phyloP scores from a whole-genome alignment of 2,113 vertebrate genomes.

The Apaloderma vittatum region DNA sequence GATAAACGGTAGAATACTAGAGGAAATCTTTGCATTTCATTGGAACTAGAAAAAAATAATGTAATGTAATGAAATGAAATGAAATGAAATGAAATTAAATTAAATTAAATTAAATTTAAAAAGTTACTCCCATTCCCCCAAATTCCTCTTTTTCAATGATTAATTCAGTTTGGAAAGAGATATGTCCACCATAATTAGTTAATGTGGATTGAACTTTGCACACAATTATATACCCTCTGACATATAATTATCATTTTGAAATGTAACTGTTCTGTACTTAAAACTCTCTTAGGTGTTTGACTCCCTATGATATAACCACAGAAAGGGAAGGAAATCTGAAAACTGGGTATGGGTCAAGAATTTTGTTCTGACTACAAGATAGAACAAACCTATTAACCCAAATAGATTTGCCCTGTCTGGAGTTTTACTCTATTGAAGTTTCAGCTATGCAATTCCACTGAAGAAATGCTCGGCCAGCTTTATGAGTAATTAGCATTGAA shows the following conservation, averaged over 20 bases:
- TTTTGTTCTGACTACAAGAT: neutral
- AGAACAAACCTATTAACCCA: neutral
- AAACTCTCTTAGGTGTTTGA: neutral
- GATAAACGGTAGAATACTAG: neutral
- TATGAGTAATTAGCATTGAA: neutral
- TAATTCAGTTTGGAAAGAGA: neutral
- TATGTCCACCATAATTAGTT: neutral
- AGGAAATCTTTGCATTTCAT: neutral
- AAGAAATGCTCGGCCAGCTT: neutral
- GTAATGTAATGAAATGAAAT: neutral
- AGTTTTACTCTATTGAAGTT: neutral
- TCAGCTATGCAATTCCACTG: neutral
- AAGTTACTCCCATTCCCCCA: accelerated
- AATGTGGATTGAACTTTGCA: neutral
- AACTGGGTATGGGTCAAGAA: neutral
- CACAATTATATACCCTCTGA: neutral
- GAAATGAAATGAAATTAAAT: neutral
- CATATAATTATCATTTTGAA: neutral
- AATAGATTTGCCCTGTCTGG: neutral
- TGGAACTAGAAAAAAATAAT: neutral
- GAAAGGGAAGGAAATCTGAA: neutral
- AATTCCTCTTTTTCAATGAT: neutral
- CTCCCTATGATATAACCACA: neutral
- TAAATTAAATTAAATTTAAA: accelerated
- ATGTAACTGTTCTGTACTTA: neutral